Evolutionary conservation across 2,888 invertebrate species (phyloP).

Genomic region (Philhelius pedissequus): DNA sequence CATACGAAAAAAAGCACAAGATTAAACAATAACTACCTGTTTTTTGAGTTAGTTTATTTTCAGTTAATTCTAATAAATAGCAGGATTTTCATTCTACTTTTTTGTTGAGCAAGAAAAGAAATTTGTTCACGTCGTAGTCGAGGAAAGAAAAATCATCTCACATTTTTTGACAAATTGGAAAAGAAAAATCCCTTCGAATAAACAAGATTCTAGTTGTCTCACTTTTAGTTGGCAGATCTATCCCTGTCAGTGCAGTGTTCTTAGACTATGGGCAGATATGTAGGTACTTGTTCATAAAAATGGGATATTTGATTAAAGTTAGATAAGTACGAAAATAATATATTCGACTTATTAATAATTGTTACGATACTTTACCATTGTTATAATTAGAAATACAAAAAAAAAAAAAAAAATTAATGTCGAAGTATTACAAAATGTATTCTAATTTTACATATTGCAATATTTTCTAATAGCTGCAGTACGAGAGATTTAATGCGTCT

Average conservation of each 20-base stretch:
- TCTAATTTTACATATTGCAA: no score
- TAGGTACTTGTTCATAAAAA: no score
- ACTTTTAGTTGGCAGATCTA: constrained; percentile 6
- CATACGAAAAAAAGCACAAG: not conserved
- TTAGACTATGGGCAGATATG: not conserved
- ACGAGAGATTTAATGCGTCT: no score
- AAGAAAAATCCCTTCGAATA: not conserved
- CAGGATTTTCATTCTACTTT: constrained; percentile 34
- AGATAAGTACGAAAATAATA: no score
- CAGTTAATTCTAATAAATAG: constrained; percentile 17
- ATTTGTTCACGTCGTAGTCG: constrained; percentile 45
- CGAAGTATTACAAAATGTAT: no score
- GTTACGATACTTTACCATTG: no score
- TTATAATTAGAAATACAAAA: no score
- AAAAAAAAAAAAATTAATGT: no score
- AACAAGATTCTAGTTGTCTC: not conserved
- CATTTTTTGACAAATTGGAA: constrained; percentile 28
- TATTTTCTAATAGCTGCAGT: no score
- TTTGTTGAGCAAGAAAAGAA: constrained; percentile 29
- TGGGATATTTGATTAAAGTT: no score
- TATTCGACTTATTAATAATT: no score
- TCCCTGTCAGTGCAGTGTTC: constrained; percentile 20
- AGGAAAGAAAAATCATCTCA: constrained; percentile 46
- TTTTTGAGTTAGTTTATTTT: constrained; percentile 15
- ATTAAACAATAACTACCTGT: constrained; percentile 43